Conservation (phyloP, 1,140 invertebrate species). For the Hyphantria cunea region DNA sequence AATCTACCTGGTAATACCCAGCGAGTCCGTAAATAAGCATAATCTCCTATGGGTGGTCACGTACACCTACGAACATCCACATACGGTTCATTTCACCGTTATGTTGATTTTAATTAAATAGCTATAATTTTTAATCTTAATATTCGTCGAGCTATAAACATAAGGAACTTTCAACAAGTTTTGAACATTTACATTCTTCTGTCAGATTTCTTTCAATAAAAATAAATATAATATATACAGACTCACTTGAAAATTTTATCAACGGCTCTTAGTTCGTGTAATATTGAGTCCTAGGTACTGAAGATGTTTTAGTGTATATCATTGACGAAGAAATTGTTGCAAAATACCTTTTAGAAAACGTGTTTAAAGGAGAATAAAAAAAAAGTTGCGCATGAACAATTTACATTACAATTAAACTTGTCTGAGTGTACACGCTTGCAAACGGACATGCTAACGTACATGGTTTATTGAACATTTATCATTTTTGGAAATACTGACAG, state of each 20-base stretch:
- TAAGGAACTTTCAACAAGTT: too few relatives aligned
- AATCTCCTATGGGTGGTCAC: neutral
- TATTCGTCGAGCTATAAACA: too few relatives aligned
- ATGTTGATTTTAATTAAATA: neutral
- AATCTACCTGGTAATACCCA: too few relatives aligned
- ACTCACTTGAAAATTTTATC: too few relatives aligned
- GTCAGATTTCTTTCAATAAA: too few relatives aligned
- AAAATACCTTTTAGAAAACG: neutral
- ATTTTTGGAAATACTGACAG: neutral
- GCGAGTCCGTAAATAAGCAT: too few relatives aligned
- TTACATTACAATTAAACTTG: neutral
- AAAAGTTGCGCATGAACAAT: neutral
- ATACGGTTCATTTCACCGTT: conserved; percentile 1
- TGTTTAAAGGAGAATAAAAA: neutral
- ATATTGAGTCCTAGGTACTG: too few relatives aligned
- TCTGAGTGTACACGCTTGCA: neutral
- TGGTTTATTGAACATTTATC: neutral
- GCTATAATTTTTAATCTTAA: neutral
- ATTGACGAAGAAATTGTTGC: too few relatives aligned
- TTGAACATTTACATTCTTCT: too few relatives aligned
- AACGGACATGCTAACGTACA: neutral
- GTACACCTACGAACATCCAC: neutral
- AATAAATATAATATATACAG: too few relatives aligned
- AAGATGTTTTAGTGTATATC: too few relatives aligned
- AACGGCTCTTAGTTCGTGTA: too few relatives aligned